Evolutionary conservation across 2,888 invertebrate genomes (phyloP).

Genomic region (Hirudinaria manillensis): DNA sequence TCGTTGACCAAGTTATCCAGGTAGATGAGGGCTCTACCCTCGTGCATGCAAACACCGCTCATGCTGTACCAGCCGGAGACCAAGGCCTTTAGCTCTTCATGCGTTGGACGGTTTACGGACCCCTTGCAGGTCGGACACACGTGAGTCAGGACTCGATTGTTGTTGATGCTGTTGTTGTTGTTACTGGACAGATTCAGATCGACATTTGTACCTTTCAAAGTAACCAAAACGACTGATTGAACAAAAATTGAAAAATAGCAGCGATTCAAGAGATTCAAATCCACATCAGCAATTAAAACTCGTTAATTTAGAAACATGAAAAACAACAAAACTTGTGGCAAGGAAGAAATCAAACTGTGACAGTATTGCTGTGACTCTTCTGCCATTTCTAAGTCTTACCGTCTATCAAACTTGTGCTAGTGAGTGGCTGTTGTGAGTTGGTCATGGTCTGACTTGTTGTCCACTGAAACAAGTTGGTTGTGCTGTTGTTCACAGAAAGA

Average conservation of each 20-base stretch:
- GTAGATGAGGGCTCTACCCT: constrained; percentile 27
- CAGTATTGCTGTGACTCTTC: no score
- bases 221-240: not conserved
- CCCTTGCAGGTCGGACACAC: constrained; percentile 13
- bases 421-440: no score
- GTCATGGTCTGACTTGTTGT: no score
- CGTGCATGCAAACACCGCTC: constrained; percentile 24
- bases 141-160: not conserved
- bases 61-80: constrained; percentile 28
- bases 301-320: no score
- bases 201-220: not conserved
- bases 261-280: no score
- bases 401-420: no score
- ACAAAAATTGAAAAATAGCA: not conserved
- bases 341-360: no score
- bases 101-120: not conserved
- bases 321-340: no score
- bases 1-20: constrained; percentile 27
- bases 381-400: no score
- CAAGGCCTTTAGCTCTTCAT: constrained; percentile 15
- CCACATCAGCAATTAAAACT: no score
- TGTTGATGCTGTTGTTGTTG: not conserved
- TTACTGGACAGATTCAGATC: not conserved
- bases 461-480: no score
- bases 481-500: not conserved